Percentiles rank a stretch among this genome's conserved stretches.
Conservation (phyloP, 2,888 invertebrate genomes). For the Polylopha cassiicola region DNA sequence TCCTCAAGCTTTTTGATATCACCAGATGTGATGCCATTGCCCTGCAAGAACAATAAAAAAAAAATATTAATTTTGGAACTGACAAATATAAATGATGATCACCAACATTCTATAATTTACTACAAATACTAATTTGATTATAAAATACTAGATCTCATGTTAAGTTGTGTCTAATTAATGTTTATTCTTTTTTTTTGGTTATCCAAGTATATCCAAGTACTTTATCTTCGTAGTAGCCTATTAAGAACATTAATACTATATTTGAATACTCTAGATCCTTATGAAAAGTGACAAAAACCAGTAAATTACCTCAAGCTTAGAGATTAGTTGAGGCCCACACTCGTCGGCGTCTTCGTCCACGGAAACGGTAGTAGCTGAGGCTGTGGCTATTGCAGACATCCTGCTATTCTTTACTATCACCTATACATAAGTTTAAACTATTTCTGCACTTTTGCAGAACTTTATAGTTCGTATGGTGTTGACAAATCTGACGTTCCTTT, state of each 20-base stretch:
- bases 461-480: slow-evolving; percentile 2
- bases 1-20: slow-evolving; percentile 97
- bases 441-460: background rate
- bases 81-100: too few species aligned
- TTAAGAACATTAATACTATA: too few species aligned
- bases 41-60: slow-evolving; percentile 71
- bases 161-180: too few species aligned
- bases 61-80: slow-evolving; percentile 7
- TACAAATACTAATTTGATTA: too few species aligned
- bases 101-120: too few species aligned
- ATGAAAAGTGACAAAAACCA: slow-evolving; percentile 2
- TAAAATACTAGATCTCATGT: too few species aligned
- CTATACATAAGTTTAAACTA: slow-evolving; percentile 33
- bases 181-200: too few species aligned
- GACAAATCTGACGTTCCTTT: background rate
- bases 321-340: slow-evolving; percentile 83
- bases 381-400: slow-evolving; percentile 59
- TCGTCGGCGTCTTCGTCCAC: slow-evolving; percentile 79
- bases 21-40: slow-evolving; percentile 91
- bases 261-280: background rate
- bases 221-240: too few species aligned
- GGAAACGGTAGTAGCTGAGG: slow-evolving; percentile 71
- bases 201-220: too few species aligned
- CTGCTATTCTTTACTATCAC: slow-evolving; percentile 33
- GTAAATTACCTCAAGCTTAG: slow-evolving; percentile 82